phyloP scores from a whole-genome alignment of 2,113 vertebrate species.

The Carlito syrichta region DNA sequence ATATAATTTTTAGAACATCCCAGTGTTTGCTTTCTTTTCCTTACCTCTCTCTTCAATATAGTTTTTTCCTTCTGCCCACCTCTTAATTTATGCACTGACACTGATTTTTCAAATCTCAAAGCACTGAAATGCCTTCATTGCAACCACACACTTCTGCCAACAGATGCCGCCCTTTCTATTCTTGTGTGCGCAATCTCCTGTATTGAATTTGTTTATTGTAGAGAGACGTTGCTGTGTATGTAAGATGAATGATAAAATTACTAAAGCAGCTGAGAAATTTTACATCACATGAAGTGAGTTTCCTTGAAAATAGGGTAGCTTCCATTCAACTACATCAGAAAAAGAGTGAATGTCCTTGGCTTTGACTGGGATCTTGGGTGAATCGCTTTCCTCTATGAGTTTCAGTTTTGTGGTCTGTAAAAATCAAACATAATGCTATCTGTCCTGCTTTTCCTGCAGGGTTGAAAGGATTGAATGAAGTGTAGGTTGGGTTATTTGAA shows the following conservation, averaged over 20 bases:
- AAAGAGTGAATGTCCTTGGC: not conserved
- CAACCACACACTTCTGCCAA: not conserved
- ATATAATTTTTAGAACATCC: not conserved
- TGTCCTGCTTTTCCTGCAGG: not conserved
- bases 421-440: not conserved
- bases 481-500: not conserved
- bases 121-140: not conserved
- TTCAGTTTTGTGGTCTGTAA: conserved; percentile 6
- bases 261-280: not conserved
- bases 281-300: not conserved
- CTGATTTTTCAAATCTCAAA: not conserved
- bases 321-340: not conserved
- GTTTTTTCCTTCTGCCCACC: not conserved
- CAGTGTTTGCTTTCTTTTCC: not conserved
- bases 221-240: not conserved
- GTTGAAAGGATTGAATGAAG: not conserved
- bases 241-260: not conserved
- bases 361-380: not conserved
- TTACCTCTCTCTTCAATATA: not conserved
- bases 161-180: conserved; percentile 40
- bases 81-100: not conserved
- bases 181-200: not conserved
- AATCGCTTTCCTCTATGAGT: not conserved
- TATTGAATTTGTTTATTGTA: not conserved
- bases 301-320: not conserved